Evolutionary conservation across 2,113 vertebrate genomes (phyloP), one percentile per base, ranked within the genome.

Genomic region (Notarius lentiginosus): DNA sequence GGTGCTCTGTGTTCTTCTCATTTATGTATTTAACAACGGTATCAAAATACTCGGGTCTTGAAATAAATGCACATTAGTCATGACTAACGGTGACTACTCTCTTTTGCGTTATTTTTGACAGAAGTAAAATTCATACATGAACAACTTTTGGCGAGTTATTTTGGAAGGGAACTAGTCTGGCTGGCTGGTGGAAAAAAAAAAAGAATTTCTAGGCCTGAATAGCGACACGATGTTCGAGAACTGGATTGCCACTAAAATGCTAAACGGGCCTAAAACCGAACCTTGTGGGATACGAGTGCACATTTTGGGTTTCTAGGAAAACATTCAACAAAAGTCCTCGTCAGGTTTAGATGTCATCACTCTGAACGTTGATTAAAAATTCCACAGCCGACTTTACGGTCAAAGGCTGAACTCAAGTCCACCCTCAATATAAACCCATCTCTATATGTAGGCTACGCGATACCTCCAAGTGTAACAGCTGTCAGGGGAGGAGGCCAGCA

Each of bases 401-500:
- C 2, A 20, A 79, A 15, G 24, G 22, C 14, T 5, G 5, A 70
- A 34, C 2, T 66, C 15, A 22, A 15, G 20, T 24, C 41, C 75
- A 79, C 18, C 51, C 51, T 79, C 15, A 11, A 60, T 60, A 8
- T 18, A 41, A 41, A 41, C 30, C 14, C 76, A 27, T 22, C 53
- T 17, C 53, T 17, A 4, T 7, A 22, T 61, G 18, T 3, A 41
- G 4, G 30, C 30, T 14, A 61, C 24, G 30, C 18, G 47, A 41
- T 11, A 15, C 14, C 56, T 47, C 58, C 30, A 47, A 30, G 27
- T 58, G 68, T 41, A 10, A 30, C 82, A 86, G 88, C 86, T 75
- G 83, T 80, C 51, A 68, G 53, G 34, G 47, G 58, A 83, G 27
- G 4, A 73, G 14, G 86, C 17, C 18, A n/a, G 51, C 85, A 86